Conservation (phyloP, 2,888 invertebrate species). For the Macrosiphum euphorbiae region DNA sequence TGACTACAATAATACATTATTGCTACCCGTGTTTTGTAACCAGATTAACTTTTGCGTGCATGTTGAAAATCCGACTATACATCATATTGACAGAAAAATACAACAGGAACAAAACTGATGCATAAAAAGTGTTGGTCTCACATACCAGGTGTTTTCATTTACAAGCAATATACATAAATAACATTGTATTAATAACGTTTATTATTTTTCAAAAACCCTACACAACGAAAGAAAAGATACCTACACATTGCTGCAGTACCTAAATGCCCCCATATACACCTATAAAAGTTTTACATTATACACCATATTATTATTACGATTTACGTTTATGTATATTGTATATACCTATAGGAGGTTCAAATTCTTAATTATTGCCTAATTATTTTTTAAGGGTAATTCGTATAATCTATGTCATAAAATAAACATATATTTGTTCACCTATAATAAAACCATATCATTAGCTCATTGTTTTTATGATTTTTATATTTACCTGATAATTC, state of each 20-base stretch:
- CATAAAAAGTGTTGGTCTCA: conserved; percentile 46
- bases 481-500: background rate
- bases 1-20: conserved; percentile 42
- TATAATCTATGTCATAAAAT: background rate
- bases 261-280: background rate
- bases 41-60: conserved; percentile 58
- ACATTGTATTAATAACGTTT: conserved; percentile 6
- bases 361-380: background rate
- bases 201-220: conserved; percentile 7
- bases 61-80: conserved; percentile 58
- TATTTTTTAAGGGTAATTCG: background rate
- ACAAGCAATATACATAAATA: conserved; percentile 18
- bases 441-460: background rate
- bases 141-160: conserved; percentile 51
- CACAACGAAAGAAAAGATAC: background rate
- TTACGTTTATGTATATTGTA: background rate
- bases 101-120: conserved; percentile 48
- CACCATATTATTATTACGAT: background rate
- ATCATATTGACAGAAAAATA: conserved; percentile 57
- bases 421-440: background rate
- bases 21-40: conserved; percentile 47
- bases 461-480: background rate
- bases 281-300: too few relatives aligned
- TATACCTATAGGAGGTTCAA: background rate
- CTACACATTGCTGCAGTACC: background rate